Evolutionary conservation across 2,797 vertebrate species (phyloP).

Genomic region (Diglossa cyanea): DNA sequence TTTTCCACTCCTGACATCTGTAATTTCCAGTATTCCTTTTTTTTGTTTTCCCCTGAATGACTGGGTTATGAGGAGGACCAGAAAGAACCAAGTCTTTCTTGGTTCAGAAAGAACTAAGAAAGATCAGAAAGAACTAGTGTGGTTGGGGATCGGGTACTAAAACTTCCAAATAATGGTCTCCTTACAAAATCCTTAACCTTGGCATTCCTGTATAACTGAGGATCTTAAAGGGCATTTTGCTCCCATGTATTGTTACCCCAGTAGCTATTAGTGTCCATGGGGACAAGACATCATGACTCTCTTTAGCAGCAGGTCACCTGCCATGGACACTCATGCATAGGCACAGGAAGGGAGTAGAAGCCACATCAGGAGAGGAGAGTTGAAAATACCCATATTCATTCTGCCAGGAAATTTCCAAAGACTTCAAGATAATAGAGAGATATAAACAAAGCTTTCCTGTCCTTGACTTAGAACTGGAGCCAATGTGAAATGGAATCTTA

Average conservation of each 20-base stretch:
- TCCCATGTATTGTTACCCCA: background rate
- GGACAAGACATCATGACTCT: background rate
- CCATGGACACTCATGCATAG: background rate
- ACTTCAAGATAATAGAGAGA: background rate
- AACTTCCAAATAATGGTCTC: background rate
- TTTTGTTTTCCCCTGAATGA: background rate
- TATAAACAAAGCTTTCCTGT: background rate
- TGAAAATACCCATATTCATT: fast-evolving
- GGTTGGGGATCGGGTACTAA: background rate
- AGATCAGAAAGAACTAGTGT: background rate
- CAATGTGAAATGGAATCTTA: background rate
- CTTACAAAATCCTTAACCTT: background rate
- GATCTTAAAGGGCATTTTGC: background rate
- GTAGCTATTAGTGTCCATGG: background rate
- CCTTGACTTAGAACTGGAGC: background rate
- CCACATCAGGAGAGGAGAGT: background rate
- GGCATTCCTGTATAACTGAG: background rate
- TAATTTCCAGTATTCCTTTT: background rate
- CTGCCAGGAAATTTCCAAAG: background rate
- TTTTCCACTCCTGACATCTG: background rate
- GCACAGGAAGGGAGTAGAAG: background rate
- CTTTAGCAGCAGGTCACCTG: background rate
- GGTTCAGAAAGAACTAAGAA: too few species aligned
- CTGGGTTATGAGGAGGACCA: background rate
- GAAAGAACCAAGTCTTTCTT: background rate